Evolutionary conservation across 2,888 invertebrate genomes (phyloP).

Genomic region (Noctua janthina): DNA sequence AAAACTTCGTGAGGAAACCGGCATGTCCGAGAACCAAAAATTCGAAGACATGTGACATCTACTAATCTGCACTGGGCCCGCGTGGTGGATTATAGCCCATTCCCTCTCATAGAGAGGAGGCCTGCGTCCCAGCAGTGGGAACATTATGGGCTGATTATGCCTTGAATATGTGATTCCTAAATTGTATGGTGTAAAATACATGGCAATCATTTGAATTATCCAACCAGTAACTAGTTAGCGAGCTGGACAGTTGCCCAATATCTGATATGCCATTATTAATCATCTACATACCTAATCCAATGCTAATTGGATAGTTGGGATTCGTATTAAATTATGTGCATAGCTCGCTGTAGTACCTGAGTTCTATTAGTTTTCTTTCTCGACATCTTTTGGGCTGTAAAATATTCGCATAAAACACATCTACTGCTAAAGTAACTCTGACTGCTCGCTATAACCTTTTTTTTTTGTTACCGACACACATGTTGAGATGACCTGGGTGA

Average conservation of each 20-base stretch:
- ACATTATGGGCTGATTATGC: too few relatives aligned
- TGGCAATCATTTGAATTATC: not conserved
- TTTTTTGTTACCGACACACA: too few relatives aligned
- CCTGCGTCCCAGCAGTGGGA: too few relatives aligned
- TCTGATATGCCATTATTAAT: slow-evolving; percentile 18
- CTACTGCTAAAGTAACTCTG: not conserved
- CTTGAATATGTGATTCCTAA: not conserved
- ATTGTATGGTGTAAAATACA: not conserved
- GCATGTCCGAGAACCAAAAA: too few relatives aligned
- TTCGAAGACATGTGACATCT: too few relatives aligned
- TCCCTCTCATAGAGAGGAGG: too few relatives aligned
- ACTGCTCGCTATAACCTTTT: not conserved
- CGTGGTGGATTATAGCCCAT: too few relatives aligned
- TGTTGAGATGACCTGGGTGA: too few relatives aligned
- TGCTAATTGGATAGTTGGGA: slow-evolving; percentile 21
- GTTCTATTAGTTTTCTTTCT: too few relatives aligned
- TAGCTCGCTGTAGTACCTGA: not conserved
- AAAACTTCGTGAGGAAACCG: too few relatives aligned
- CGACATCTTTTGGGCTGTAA: too few relatives aligned
- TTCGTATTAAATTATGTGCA: slow-evolving; percentile 12
- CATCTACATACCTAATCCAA: slow-evolving; percentile 21
- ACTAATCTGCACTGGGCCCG: too few relatives aligned
- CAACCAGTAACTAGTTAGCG: slow-evolving; percentile 4
- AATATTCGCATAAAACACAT: not conserved
- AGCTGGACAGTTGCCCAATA: slow-evolving; percentile 42